phyloP scores from a whole-genome alignment of 2,888 invertebrate genomes.

The Parthenolecanium corni region DNA sequence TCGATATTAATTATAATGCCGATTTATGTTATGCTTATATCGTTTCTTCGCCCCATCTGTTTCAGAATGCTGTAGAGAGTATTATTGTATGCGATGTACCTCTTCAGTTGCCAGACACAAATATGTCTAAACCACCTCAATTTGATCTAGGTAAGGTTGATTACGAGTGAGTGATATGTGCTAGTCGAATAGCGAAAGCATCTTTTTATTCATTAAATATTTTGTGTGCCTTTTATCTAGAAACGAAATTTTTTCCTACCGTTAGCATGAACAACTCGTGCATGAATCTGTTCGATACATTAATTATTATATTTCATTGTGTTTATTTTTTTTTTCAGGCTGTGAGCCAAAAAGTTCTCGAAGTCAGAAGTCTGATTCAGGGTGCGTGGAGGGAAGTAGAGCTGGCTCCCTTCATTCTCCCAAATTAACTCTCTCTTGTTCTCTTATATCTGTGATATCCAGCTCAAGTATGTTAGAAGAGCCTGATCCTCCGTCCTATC shows the following conservation, averaged over 20 bases:
- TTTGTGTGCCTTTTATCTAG: too few relatives aligned
- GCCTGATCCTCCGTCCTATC: conserved; percentile 35
- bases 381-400: conserved; percentile 46
- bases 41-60: too few relatives aligned
- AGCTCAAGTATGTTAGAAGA: conserved; percentile 42
- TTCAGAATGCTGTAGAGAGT: conserved; percentile 12
- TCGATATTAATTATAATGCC: too few relatives aligned
- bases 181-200: too few relatives aligned
- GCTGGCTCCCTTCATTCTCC: conserved; percentile 50
- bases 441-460: conserved; percentile 47
- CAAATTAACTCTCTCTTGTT: conserved; percentile 48
- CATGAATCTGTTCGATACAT: too few relatives aligned
- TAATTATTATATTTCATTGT: too few relatives aligned
- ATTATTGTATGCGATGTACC: conserved; percentile 20
- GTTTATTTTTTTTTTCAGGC: conserved; percentile 15
- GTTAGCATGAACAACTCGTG: too few relatives aligned
- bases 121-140: conserved; percentile 25
- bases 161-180: too few relatives aligned
- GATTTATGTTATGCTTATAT: too few relatives aligned
- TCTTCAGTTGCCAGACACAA: conserved; percentile 22
- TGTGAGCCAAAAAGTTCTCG: conserved; percentile 27
- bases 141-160: conserved; percentile 26
- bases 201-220: too few relatives aligned
- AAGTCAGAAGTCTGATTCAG: conserved; percentile 28
- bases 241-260: too few relatives aligned